These are phyloP conservation scores for Drosophila pectinifera DNA, from an alignment of 1,140 invertebrate species.

Conservation along the genomic window DNA sequence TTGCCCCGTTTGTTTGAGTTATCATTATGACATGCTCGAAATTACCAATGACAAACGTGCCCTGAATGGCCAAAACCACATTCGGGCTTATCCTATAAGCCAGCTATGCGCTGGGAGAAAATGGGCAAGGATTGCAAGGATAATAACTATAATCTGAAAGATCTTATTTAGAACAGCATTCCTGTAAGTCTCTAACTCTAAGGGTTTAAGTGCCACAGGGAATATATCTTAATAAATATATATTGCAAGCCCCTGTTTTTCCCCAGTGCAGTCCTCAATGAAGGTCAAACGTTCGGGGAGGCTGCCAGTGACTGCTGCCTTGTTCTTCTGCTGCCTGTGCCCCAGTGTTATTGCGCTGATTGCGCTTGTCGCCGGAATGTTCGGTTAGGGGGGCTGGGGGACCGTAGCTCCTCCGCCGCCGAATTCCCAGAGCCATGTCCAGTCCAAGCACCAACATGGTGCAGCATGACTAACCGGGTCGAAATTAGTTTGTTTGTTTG, in stretches of 20 bases:
- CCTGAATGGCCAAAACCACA: constrained; percentile 54
- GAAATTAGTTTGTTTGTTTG: constrained; percentile 81
- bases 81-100: constrained; percentile 19
- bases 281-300: constrained; percentile 50
- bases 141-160: not conserved
- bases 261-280: constrained; percentile 18
- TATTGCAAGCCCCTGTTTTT: not conserved
- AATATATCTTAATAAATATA: not conserved
- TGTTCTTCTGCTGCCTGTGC: constrained; percentile 30
- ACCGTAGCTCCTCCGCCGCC: constrained; percentile 1
- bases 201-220: not conserved
- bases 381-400: constrained; percentile 9
- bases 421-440: constrained; percentile 55
- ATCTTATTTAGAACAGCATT: too few relatives aligned
- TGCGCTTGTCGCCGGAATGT: constrained; percentile 59
- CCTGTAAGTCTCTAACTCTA: too few relatives aligned
- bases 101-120: constrained; percentile 11
- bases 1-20: constrained; percentile 67
- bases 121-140: not conserved
- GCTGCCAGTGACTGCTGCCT: constrained; percentile 29
- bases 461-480: constrained; percentile 52
- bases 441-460: constrained; percentile 26
- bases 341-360: constrained; percentile 52
- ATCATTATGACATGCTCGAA: constrained; percentile 82
- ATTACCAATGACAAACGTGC: constrained; percentile 82